A percentile compares a stretch with the other conserved stretches of the same genome.
These are phyloP conservation scores for Ctenicera cuprea DNA, from an alignment of 2,888 invertebrate genomes.

Conservation along the genomic window DNA sequence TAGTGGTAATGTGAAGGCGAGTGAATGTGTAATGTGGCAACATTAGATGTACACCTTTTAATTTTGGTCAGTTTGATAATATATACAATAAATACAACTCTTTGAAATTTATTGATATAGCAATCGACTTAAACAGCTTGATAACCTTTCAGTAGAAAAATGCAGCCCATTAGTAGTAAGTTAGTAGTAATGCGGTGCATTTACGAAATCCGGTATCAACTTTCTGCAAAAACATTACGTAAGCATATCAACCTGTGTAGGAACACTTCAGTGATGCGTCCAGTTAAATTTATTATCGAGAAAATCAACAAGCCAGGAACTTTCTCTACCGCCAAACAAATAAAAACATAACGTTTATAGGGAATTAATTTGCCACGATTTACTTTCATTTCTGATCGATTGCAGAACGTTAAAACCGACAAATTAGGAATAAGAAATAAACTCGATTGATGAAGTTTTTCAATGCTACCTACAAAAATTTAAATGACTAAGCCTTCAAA, in stretches of 20 bases:
- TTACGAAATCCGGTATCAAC: conserved; percentile 15
- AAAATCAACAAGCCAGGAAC: conserved; percentile 31
- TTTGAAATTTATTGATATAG: neutral
- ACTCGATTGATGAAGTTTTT: too few species aligned
- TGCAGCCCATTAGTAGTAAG: neutral
- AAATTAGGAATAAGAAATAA: conserved; percentile 32
- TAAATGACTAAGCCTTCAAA: too few species aligned
- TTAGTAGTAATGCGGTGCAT: neutral
- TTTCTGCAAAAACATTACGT: conserved; percentile 28
- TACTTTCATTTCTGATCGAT: conserved; percentile 30
- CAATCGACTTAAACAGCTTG: neutral
- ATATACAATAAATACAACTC: conserved; percentile 2
- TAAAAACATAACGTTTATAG: conserved; percentile 34
- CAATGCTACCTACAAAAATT: too few species aligned
- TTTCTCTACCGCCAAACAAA: conserved; percentile 39
- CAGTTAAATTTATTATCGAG: conserved; percentile 36
- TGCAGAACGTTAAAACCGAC: conserved; percentile 54
- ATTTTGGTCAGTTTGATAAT: too few species aligned
- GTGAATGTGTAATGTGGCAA: too few species aligned
- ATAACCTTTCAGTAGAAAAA: conserved; percentile 22
- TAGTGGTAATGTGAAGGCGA: too few species aligned
- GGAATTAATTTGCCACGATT: conserved; percentile 36
- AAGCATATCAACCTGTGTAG: conserved; percentile 46
- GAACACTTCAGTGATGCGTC: conserved; percentile 32
- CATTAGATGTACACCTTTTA: too few species aligned